Percentiles rank a stretch among this genome's conserved stretches.
phyloP scores from a whole-genome alignment of 1,140 invertebrate species.

The Pogonomyrmex californicus region DNA sequence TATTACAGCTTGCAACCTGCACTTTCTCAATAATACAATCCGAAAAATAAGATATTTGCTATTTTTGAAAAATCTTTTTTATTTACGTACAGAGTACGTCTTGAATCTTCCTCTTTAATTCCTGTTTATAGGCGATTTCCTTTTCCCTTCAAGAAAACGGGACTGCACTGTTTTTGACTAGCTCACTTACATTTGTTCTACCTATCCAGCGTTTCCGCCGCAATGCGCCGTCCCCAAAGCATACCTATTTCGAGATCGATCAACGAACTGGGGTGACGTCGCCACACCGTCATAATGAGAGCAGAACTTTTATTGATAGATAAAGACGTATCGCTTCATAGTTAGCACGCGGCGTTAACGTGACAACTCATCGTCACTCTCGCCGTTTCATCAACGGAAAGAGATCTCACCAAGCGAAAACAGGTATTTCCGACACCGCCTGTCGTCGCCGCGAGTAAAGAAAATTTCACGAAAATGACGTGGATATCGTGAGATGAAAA shows the following conservation, averaged over 20 bases:
- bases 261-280: conserved; percentile 30
- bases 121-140: background rate
- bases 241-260: conserved; percentile 38
- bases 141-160: background rate
- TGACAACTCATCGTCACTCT: background rate
- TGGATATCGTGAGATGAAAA: background rate
- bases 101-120: background rate
- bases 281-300: conserved; percentile 24
- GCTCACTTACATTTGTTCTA: background rate
- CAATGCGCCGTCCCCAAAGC: conserved; percentile 37
- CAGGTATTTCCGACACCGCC: conserved; percentile 22
- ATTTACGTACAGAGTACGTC: background rate
- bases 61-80: background rate
- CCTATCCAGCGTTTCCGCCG: conserved; percentile 6
- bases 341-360: background rate
- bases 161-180: background rate
- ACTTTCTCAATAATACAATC: background rate
- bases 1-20: background rate
- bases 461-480: conserved; percentile 63
- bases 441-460: conserved; percentile 1
- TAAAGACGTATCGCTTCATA: background rate
- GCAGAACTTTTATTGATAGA: conserved; percentile 37
- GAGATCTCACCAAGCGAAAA: conserved; percentile 6
- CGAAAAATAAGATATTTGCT: background rate
- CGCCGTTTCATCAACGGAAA: background rate